Base-by-base conservation (phyloP, 1,140 invertebrate genomes). In the Apocrypta bakeri region DNA sequence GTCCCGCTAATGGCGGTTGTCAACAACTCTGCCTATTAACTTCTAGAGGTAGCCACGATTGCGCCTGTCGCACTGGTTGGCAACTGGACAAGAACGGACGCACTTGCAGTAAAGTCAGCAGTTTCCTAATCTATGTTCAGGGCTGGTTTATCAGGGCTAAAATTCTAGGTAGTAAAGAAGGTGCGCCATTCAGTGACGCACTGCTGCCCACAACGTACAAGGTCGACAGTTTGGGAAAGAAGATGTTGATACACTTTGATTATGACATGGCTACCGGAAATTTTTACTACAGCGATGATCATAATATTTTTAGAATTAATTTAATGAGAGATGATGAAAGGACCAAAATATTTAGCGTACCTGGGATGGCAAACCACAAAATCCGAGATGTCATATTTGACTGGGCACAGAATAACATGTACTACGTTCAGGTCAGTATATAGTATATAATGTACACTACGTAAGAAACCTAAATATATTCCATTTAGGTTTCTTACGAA, bases 261-360 rank as follows among this genome's bases (percentile, higher is more conserved):
- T 73, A 73, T 17, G 71, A 73, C 21, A 42, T 73, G n/a, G 25
- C 21, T 7, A 48, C 21, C 40, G 71, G 71, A 1, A 9, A 73
- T 1, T 48, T 73, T n/a, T 73, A 25, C 37, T 73, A 48, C 40
- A 73, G 71, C 71, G 71, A 73, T n/a, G 71, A 73, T 17, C 71
- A 42, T 9, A 73, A 24, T n/a, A 73, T 73, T 37, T 48, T 25
- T 40, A 73, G 71, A 40, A 40, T 42, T 0, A 73, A 73, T 40
- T 9, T 73, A 24, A 24, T 73, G 2, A 73, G 25, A 11, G 71
- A 73, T 1, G 71, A 40, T 3, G 37, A 48, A 24, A 37, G 48
- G 37, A 42, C 25, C 4, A 48, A 42, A 40, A 6, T 73, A n/a
- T 27, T 73, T 6, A 73, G 37, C 40, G 24, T 73, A 17, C 12